A percentile compares a stretch with the other conserved stretches of the same genome.
Evolutionary conservation across 2,113 vertebrate species (phyloP).

Genomic region (Vidua chalybeata): DNA sequence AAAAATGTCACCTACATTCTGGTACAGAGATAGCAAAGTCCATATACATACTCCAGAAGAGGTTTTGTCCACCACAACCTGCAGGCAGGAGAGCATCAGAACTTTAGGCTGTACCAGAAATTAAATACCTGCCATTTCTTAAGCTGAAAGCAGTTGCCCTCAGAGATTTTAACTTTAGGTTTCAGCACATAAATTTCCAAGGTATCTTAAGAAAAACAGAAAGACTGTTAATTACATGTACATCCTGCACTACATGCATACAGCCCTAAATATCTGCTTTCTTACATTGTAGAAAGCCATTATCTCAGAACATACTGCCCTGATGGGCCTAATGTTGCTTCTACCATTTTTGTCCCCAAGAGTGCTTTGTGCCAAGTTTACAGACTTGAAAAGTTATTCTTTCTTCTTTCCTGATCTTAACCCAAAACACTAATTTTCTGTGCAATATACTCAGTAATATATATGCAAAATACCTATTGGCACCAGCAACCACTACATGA

Average conservation of each 20-base stretch:
- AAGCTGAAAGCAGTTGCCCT: background rate
- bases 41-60: background rate
- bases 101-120: background rate
- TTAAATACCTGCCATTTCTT: background rate
- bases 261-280: background rate
- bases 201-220: background rate
- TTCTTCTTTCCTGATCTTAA: background rate
- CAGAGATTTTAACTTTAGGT: background rate
- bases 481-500: background rate
- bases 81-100: background rate
- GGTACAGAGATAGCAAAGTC: background rate
- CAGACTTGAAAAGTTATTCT: background rate
- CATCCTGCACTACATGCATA: rapidly evolving
- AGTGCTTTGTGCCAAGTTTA: background rate
- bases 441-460: background rate
- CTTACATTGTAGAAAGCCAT: background rate
- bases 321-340: background rate
- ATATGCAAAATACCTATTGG: background rate
- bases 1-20: background rate
- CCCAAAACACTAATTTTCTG: background rate
- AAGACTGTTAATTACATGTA: background rate
- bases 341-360: background rate
- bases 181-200: background rate
- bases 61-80: background rate
- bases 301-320: background rate